A percentile compares a stretch with the other conserved stretches of the same genome.
These are phyloP conservation scores for Notodonta ziczac DNA, from an alignment of 2,888 invertebrate genomes.

Conservation along the genomic window DNA sequence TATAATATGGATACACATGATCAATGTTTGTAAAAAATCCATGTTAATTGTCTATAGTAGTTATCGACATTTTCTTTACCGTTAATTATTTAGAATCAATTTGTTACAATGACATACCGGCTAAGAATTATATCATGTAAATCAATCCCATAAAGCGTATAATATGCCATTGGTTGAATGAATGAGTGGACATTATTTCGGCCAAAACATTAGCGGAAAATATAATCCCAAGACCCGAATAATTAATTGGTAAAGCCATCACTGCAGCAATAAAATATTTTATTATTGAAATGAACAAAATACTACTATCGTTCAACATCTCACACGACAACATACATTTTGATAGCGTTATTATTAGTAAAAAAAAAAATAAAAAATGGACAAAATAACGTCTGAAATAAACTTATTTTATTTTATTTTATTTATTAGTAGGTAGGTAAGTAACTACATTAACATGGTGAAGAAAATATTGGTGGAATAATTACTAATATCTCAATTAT, in stretches of 20 bases:
- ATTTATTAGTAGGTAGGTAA: background rate
- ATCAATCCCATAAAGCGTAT: constrained; percentile 5
- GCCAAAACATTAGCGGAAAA: constrained; percentile 22
- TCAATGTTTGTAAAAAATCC: background rate
- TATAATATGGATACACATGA: background rate
- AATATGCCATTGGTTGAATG: constrained; percentile 26
- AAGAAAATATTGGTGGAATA: constrained; percentile 5
- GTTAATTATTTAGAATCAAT: background rate
- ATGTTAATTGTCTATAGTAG: background rate
- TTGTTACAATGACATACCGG: background rate
- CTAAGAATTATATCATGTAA: background rate
- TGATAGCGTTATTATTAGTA: constrained; percentile 8
- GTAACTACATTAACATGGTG: background rate
- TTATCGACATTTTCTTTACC: background rate
- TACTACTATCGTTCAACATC: background rate
- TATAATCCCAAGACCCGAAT: constrained; percentile 19
- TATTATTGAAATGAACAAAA: constrained; percentile 18
- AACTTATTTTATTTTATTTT: too few species aligned
- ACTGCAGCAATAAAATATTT: constrained; percentile 22
- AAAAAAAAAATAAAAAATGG: too few species aligned
- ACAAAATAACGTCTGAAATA: too few species aligned
- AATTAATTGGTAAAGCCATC: constrained; percentile 28
- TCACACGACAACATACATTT: constrained; percentile 10
- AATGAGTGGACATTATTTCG: constrained; percentile 35
- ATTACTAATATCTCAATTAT: constrained; percentile 14